Evolutionary conservation across 2,888 invertebrate species (phyloP).

Genomic region (Venusia cambrica): DNA sequence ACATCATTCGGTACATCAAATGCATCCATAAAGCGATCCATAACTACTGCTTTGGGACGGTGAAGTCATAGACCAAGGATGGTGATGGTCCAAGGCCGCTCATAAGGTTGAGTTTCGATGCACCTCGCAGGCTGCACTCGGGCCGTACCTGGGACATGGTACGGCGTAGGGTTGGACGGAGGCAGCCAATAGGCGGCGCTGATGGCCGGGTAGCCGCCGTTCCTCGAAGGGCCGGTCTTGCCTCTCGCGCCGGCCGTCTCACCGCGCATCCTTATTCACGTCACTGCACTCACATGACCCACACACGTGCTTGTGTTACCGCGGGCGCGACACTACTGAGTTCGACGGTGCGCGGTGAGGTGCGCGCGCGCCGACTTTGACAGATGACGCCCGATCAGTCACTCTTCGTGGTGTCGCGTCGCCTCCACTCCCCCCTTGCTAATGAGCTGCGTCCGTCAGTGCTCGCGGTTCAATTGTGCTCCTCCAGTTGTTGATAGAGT

Average conservation of each 20-base stretch:
- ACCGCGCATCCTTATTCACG: conserved; percentile 72
- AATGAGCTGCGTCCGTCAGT: conserved; percentile 67
- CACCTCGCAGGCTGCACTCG: conserved; percentile 18
- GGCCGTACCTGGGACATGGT: conserved; percentile 90
- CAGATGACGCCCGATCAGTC: conserved; percentile 65
- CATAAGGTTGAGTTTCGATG: conserved; percentile 27
- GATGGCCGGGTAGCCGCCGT: conserved; percentile 86
- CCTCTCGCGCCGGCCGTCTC: conserved; percentile 72
- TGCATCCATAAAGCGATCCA: no score
- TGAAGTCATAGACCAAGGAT: not conserved
- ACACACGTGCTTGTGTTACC: conserved; percentile 64
- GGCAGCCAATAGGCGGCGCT: conserved; percentile 93
- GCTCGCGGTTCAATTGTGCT: conserved; percentile 29
- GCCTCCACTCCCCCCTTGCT: conserved; percentile 47
- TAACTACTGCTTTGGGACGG: no score
- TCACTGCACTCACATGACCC: conserved; percentile 50
- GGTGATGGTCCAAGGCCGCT: conserved; percentile 13
- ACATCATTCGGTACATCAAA: no score
- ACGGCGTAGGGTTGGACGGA: conserved; percentile 89
- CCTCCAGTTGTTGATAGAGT: conserved; percentile 21
- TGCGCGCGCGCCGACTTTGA: conserved; percentile 69
- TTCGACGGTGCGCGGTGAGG: conserved; percentile 47
- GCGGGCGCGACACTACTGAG: conserved; percentile 67
- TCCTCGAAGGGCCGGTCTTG: conserved; percentile 55
- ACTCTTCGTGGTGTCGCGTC: conserved; percentile 67